These are phyloP conservation scores for Mesochorus sp. DNA, from an alignment of 2,888 invertebrate species.

Conservation along the genomic window DNA sequence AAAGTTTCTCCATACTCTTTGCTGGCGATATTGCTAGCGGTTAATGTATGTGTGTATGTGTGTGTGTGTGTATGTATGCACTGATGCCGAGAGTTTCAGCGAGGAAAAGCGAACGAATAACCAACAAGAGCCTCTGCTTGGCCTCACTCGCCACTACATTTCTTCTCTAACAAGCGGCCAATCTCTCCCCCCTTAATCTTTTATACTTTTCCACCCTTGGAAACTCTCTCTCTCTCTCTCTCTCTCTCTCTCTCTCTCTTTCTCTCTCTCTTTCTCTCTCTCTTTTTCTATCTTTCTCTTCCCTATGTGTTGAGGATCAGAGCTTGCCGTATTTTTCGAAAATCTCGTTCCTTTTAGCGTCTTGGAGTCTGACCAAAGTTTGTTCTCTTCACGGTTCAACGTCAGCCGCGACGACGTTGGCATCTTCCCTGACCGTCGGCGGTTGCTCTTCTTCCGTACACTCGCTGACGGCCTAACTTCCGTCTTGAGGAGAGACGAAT, in stretches of 20 bases:
- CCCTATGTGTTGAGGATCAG: conserved; percentile 46
- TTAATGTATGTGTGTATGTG: conserved; percentile 28
- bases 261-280: conserved; percentile 31
- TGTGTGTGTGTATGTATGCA: no score
- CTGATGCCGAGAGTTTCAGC: conserved; percentile 40
- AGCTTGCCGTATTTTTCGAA: conserved; percentile 73
- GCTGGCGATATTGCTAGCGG: conserved; percentile 44
- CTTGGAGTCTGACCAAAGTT: conserved; percentile 78
- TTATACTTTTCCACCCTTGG: no score
- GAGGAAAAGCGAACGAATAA: conserved; percentile 30
- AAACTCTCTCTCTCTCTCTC: neutral
- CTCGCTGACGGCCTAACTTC: conserved; percentile 77
- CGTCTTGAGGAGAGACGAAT: conserved; percentile 75
- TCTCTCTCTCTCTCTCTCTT: neutral
- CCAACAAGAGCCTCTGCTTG: conserved; percentile 48
- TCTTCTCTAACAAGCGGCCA: conserved; percentile 62
- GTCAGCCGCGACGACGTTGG: conserved; percentile 18
- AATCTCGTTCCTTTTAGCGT: conserved; percentile 78
- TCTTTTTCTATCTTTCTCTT: conserved; percentile 37
- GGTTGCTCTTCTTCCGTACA: conserved; percentile 40
- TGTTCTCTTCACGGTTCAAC: conserved; percentile 66
- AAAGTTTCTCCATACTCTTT: conserved; percentile 42
- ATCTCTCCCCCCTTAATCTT: conserved; percentile 42
- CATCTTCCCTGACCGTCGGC: conserved; percentile 33
- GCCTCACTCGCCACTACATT: conserved; percentile 69